These are phyloP conservation scores for Ecdyonurus torrentis DNA, from an alignment of 2,888 invertebrate genomes.

Conservation along the genomic window DNA sequence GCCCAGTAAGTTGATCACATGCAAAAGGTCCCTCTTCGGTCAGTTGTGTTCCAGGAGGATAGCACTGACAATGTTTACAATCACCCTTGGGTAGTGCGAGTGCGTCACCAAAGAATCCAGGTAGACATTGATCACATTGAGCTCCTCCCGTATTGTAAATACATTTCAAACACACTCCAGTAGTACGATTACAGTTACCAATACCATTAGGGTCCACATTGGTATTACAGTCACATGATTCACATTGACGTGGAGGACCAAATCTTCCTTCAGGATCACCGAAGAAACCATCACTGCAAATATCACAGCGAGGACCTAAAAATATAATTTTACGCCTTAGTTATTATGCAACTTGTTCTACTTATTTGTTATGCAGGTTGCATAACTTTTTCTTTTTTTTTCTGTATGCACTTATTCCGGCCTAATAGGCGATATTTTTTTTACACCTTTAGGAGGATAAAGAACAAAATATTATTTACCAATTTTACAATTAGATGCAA, in stretches of 20 bases:
- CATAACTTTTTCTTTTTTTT: too few relatives aligned
- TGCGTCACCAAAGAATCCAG: constrained; percentile 89
- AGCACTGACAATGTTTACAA: constrained; percentile 77
- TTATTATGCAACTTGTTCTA: too few relatives aligned
- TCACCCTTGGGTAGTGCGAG: constrained; percentile 79
- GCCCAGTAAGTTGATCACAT: constrained; percentile 67
- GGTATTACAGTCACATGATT: constrained; percentile 79
- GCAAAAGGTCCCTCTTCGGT: constrained; percentile 50
- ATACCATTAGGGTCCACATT: constrained; percentile 93
- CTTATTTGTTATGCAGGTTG: too few relatives aligned
- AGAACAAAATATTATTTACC: too few relatives aligned
- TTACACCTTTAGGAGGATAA: too few relatives aligned
- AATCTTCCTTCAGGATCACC: constrained; percentile 70
- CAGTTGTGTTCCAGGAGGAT: constrained; percentile 62
- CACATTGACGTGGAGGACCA: constrained; percentile 50
- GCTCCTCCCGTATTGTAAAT: constrained; percentile 87
- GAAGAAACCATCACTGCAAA: constrained; percentile 89
- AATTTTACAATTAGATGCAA: too few relatives aligned
- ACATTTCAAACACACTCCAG: constrained; percentile 92
- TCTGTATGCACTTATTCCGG: too few relatives aligned
- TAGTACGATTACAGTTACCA: constrained; percentile 91
- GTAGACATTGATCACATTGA: constrained; percentile 81
- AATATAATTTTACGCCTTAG: too few relatives aligned
- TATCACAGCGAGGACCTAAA: constrained; percentile 70
- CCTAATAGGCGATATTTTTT: too few relatives aligned